A percentile compares a stretch with the other conserved stretches of the same genome.
These are phyloP conservation scores for Hystrix cristata DNA, from an alignment of 2,113 vertebrate species.

Conservation along the genomic window DNA sequence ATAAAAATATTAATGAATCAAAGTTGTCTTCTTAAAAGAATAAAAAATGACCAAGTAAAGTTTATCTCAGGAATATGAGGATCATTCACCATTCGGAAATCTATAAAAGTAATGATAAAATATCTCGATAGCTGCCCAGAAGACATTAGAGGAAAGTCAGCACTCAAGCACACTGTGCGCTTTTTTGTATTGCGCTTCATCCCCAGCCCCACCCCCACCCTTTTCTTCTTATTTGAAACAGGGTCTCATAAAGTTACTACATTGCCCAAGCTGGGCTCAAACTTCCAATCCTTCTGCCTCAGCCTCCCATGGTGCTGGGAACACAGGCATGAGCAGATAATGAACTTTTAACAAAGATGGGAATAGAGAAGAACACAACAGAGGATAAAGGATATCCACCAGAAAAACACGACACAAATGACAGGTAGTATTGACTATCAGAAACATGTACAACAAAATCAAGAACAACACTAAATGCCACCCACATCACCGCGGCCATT, in stretches of 20 bases:
- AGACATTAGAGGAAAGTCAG: not conserved
- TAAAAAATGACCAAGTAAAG: not conserved
- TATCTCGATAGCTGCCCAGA: not conserved
- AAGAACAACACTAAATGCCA: not conserved
- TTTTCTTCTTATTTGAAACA: not conserved
- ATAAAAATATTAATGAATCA: not conserved
- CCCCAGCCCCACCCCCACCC: not conserved
- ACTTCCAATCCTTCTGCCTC: not conserved
- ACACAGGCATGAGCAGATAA: not conserved
- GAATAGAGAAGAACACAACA: not conserved
- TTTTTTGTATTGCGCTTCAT: not conserved
- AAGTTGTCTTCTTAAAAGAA: not conserved
- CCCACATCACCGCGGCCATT: not conserved
- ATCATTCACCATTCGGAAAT: not conserved
- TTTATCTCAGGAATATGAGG: not conserved
- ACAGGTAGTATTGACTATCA: not conserved
- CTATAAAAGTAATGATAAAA: not conserved
- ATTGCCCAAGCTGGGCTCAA: not conserved
- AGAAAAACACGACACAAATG: not conserved
- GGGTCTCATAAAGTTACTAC: not conserved
- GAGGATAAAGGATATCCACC: not conserved
- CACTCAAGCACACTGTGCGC: not conserved
- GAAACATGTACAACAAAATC: not conserved
- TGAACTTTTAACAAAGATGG: not conserved
- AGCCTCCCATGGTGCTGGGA: not conserved